Conservation (phyloP, 2,113 vertebrate species). For the Dolichotis patagonum region DNA sequence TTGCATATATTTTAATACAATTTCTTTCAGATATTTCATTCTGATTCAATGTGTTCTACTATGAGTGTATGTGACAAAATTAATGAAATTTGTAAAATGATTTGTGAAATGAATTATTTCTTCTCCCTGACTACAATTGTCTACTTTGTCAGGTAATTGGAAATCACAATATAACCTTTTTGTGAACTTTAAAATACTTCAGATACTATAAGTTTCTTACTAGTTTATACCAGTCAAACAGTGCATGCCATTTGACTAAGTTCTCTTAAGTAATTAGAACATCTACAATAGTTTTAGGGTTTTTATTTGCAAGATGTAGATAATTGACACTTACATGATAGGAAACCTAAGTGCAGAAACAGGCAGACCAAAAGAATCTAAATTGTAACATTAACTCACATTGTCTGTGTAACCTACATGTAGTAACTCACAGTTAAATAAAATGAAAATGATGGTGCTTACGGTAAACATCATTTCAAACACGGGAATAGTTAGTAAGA, state of each 20-base stretch:
- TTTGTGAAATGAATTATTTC: not conserved
- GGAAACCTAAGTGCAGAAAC: not conserved
- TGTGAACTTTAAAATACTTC: not conserved
- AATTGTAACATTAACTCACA: not conserved
- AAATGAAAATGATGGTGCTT: not conserved
- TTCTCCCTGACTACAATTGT: not conserved
- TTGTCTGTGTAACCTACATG: not conserved
- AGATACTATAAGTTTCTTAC: not conserved
- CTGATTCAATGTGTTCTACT: not conserved
- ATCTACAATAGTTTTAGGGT: not conserved
- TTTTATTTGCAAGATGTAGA: not conserved
- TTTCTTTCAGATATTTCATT: not conserved
- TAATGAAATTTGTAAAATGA: no score
- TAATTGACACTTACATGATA: not conserved
- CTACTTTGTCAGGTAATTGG: not conserved
- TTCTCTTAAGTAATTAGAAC: not conserved
- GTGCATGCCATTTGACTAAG: not conserved
- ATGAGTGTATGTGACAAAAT: not conserved
- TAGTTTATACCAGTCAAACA: not conserved
- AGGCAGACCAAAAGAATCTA: not conserved
- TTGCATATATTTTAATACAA: not conserved
- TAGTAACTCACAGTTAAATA: not conserved
- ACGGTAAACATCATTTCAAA: not conserved
- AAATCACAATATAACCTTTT: not conserved
- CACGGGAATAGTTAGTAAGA: not conserved